These are phyloP conservation scores for Danionella dracula DNA, from an alignment of 2,797 vertebrate species.

Conservation along the genomic window DNA sequence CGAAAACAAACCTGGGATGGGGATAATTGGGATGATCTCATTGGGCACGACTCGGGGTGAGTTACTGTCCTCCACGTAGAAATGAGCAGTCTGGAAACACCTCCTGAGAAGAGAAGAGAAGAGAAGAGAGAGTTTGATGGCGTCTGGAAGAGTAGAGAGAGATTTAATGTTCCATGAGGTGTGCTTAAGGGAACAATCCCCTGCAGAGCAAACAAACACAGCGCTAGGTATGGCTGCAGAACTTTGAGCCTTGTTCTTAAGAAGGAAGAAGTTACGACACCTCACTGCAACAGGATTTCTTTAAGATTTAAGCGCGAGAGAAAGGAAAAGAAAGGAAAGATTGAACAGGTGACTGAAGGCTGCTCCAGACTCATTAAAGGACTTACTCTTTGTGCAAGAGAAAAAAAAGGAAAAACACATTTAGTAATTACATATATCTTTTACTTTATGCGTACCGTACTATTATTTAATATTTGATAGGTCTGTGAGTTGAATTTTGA, in stretches of 20 bases:
- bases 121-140: background rate
- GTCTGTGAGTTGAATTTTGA: no score
- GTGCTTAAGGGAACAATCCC: constrained; percentile 28
- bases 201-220: constrained; percentile 43
- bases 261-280: background rate
- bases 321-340: no score
- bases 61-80: constrained; percentile 89
- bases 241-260: constrained; percentile 55
- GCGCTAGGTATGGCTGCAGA: constrained; percentile 16
- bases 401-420: no score
- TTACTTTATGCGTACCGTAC: no score
- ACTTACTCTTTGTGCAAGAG: no score
- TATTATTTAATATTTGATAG: no score
- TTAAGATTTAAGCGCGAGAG: no score
- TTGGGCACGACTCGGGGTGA: constrained; percentile 86
- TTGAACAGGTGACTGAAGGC: no score
- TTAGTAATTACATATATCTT: no score
- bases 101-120: constrained; percentile 68
- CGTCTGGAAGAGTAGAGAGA: no score
- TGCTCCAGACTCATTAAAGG: no score
- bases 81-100: constrained; percentile 93
- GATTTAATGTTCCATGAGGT: constrained; percentile 1
- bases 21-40: constrained; percentile 83
- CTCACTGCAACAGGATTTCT: background rate
- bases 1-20: constrained; percentile 82